Evolutionary conservation across 2,797 vertebrate species (phyloP).

Genomic region (Valencia hispanica): DNA sequence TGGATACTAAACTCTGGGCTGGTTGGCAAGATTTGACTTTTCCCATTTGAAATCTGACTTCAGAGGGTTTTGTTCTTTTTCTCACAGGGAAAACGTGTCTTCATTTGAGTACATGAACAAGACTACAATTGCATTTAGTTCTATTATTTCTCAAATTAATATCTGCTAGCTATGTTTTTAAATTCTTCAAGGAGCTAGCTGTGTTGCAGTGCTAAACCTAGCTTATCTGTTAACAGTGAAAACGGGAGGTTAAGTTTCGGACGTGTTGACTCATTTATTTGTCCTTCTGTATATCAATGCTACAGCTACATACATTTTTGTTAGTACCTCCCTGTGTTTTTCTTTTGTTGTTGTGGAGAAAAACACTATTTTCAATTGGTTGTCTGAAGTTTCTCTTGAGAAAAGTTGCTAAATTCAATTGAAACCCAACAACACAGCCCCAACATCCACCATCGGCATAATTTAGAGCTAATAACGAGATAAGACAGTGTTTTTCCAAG

Average conservation of each 20-base stretch:
- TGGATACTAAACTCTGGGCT: background rate
- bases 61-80: background rate
- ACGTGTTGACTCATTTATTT: background rate
- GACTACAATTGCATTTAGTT: background rate
- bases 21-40: background rate
- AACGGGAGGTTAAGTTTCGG: background rate
- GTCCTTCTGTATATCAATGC: background rate
- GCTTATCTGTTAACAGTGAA: background rate
- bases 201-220: background rate
- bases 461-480: background rate
- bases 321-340: background rate
- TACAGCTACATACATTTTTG: background rate
- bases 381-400: background rate
- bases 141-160: background rate
- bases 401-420: background rate
- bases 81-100: background rate
- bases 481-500: background rate
- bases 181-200: background rate
- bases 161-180: background rate
- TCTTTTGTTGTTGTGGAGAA: background rate
- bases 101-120: background rate
- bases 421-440: background rate
- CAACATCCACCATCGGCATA: background rate
- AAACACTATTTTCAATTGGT: background rate
- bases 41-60: background rate